These are phyloP conservation scores for Bufotes viridis DNA, from an alignment of 2,797 vertebrate genomes.

Conservation along the genomic window DNA sequence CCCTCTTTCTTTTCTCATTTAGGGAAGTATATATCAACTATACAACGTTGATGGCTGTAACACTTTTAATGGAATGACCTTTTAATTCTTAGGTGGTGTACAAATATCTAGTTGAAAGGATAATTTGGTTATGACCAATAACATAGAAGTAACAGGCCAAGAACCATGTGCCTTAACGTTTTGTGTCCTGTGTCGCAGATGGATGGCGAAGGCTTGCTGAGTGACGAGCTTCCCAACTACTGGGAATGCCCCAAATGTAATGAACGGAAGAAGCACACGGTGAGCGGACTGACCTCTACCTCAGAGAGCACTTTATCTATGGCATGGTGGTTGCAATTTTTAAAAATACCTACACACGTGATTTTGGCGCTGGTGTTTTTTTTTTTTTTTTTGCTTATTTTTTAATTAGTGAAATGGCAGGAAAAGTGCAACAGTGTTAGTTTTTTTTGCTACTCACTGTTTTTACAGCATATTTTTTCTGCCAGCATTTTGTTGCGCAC, in stretches of 20 bases:
- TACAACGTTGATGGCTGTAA: background rate
- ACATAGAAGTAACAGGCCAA: background rate
- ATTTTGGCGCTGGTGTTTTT: too few relatives aligned
- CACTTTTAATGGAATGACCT: background rate
- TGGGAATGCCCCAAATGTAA: slow-evolving; percentile 98
- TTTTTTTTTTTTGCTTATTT: too few relatives aligned
- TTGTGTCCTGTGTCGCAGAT: slow-evolving; percentile 75
- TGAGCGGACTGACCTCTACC: slow-evolving; percentile 67
- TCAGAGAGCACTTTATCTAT: background rate
- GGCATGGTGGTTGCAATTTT: background rate
- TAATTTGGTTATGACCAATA: background rate
- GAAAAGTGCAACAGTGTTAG: too few relatives aligned
- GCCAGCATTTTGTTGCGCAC: too few relatives aligned
- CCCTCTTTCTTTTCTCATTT: background rate
- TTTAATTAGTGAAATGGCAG: too few relatives aligned
- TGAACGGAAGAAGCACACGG: slow-evolving; percentile 85
- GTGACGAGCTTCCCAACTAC: slow-evolving; percentile 93
- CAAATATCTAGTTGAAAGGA: background rate
- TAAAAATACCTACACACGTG: background rate
- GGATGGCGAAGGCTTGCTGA: slow-evolving; percentile 89
- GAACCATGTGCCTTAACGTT: background rate
- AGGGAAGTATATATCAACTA: background rate
- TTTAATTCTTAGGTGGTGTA: background rate
- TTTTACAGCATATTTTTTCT: too few relatives aligned
- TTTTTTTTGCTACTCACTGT: too few relatives aligned